Base-by-base conservation (phyloP, 2,888 invertebrate species). In the Abrostola triplasia region DNA sequence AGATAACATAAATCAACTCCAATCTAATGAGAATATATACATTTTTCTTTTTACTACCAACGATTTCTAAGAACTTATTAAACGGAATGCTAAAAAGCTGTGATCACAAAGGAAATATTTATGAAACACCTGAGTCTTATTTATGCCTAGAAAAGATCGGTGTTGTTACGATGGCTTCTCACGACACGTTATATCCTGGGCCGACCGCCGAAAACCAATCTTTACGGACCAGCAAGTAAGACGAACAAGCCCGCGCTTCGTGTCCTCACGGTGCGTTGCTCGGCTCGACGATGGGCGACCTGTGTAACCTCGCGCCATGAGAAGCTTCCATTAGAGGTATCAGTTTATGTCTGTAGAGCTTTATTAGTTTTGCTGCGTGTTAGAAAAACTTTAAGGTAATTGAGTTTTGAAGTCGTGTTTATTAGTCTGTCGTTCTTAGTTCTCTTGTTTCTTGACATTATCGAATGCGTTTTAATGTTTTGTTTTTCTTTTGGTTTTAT, bases 31-130 rank as follows among this genome's bases (percentile, higher is more conserved):
- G 7, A 67, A 54, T 48, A 68, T 58, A 58, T 40, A 35, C 42
- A 35, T 38, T 49, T 35, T 59, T 73, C 11, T 36, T 49, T 59
- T 55, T 55, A 54, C 11, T 57, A 42, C 7, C 37, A 24, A 24
- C 7, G 35, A 50, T 53, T 60, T 74, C 55, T 38, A 7, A 35
- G 38, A 51, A 13, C 61, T 74, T 61, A 55, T 49, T 48, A 40
- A 53, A 50, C 41, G 38, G 11, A 38, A 48, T n/a, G 1, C 5
- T n/a, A 11, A 42, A 47, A 35, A 10, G n/a, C 6, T 55, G 58
- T 58, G 57, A 65, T 52, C 35, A 9, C 44, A 11, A 42, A 11
- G 42, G n/a, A 54, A 42, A 36, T 64, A 37, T 57, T 48, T 47
- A 37, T 24, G 7, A 24, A 36, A 37, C 54, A 51, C 58, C 44